Base-by-base conservation (phyloP, 2,888 invertebrate species). In the Catocala sponsa region DNA sequence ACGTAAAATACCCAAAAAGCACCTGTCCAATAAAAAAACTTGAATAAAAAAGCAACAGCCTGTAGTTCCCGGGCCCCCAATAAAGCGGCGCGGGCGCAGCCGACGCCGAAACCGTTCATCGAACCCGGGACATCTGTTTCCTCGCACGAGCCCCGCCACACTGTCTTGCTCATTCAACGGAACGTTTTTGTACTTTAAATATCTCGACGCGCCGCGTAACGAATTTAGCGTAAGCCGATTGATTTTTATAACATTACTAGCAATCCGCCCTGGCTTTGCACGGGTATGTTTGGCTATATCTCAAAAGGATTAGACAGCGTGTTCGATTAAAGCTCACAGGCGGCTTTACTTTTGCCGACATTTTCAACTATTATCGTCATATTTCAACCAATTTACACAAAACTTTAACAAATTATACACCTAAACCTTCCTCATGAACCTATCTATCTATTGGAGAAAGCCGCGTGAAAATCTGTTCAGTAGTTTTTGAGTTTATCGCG, bases 81-180 rank as follows among this genome's bases (percentile, higher is more conserved):
- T 77, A 72, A 76, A 74, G 59, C 57, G 44, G 68, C 65, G 68
- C 71, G 55, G 63, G 72, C 80, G 73, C 82, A 81, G 81, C 86
- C 78, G 81, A 83, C 85, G 85, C 86, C 84, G 80, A 83, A 85
- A 84, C 84, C 90, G 92, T 89, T 83, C 92, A 74, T 88, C 90
- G 92, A 92, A 91, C 92, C 78, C 87, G 77, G 80, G 79, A 89
- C 91, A 91, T 92, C 85, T 90, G 92, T 88, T 79, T 69, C 74
- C 61, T 70, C 67, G 65, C 77, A 78, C 79, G 71, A 65, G 69
- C 69, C 61, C 65, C 71, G 73, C 72, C 77, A 58, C 65, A 73
- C 77, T 65, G 81, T 74, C 85, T 79, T 74, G 72, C 80, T 88
- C 88, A 84, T 81, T 88, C 89, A 85, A 75, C 85, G 80, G 66